These are phyloP conservation scores for Myiotriccus ornatus DNA, from an alignment of 2,797 vertebrate species.

Conservation along the genomic window DNA sequence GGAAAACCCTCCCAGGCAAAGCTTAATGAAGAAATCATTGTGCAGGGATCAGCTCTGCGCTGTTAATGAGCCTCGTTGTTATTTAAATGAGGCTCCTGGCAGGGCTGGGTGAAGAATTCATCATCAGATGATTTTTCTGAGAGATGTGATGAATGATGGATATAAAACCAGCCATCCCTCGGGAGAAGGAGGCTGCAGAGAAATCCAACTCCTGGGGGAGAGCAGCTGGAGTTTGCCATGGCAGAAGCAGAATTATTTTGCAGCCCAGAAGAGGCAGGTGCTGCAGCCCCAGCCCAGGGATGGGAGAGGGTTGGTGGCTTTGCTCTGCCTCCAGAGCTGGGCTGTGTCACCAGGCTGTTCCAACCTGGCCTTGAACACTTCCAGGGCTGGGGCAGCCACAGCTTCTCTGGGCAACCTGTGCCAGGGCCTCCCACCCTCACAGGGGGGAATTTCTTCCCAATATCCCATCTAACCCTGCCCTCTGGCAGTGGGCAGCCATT, in stretches of 20 bases:
- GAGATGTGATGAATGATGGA: neutral
- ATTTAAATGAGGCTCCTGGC: neutral
- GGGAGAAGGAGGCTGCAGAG: neutral
- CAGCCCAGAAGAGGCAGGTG: neutral
- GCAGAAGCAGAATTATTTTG: neutral
- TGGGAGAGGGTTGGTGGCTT: neutral
- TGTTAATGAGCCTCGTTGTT: constrained; percentile 20
- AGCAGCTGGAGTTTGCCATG: neutral
- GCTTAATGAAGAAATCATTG: constrained; percentile 12
- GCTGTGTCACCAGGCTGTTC: neutral
- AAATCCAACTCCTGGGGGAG: neutral
- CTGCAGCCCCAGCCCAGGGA: neutral
- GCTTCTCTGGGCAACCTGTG: neutral
- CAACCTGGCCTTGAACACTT: accelerated
- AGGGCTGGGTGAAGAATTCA: neutral
- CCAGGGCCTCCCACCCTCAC: neutral
- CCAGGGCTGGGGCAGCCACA: neutral
- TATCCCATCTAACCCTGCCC: accelerated
- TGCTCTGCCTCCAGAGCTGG: neutral
- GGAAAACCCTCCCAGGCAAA: constrained; percentile 7
- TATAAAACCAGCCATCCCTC: neutral
- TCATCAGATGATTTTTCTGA: neutral
- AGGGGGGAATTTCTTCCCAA: accelerated
- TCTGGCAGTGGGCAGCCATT: neutral
- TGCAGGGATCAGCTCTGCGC: neutral